These are phyloP conservation scores for Aromia moschata DNA, from an alignment of 2,888 invertebrate genomes.

Conservation along the genomic window DNA sequence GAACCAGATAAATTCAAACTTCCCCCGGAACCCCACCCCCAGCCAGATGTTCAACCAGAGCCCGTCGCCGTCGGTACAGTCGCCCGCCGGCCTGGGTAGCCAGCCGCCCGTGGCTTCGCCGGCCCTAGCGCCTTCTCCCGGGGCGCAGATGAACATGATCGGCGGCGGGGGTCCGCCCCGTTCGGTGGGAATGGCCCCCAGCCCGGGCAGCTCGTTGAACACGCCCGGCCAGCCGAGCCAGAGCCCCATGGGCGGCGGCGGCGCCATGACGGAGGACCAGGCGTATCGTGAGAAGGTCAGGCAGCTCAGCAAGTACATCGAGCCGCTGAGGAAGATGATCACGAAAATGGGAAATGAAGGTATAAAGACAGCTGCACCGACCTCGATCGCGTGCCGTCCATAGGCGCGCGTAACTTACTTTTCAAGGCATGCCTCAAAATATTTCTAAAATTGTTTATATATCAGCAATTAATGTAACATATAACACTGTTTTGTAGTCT, in stretches of 20 bases:
- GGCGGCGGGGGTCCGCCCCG: constrained; percentile 67
- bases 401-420: too few relatives aligned
- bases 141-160: constrained; percentile 71
- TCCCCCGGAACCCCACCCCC: constrained; percentile 73
- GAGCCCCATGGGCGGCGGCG: constrained; percentile 72
- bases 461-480: too few relatives aligned
- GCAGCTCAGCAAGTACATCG: constrained; percentile 93
- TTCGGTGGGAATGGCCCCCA: constrained; percentile 74
- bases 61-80: constrained; percentile 80
- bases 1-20: constrained; percentile 45
- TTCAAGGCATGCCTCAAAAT: too few relatives aligned
- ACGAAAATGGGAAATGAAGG: constrained; percentile 87
- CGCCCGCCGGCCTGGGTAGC: constrained; percentile 67
- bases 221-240: constrained; percentile 69
- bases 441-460: too few relatives aligned
- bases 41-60: constrained; percentile 82
- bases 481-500: too few relatives aligned
- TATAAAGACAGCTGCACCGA: constrained; percentile 41
- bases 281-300: constrained; percentile 93
- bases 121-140: constrained; percentile 74
- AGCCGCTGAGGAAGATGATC: constrained; percentile 91
- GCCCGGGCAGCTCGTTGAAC: constrained; percentile 85
- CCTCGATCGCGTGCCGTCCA: background rate
- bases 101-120: constrained; percentile 70
- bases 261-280: constrained; percentile 81